Evolutionary conservation across 2,113 vertebrate species (phyloP).

Genomic region (Aspidoscelis tigris): DNA sequence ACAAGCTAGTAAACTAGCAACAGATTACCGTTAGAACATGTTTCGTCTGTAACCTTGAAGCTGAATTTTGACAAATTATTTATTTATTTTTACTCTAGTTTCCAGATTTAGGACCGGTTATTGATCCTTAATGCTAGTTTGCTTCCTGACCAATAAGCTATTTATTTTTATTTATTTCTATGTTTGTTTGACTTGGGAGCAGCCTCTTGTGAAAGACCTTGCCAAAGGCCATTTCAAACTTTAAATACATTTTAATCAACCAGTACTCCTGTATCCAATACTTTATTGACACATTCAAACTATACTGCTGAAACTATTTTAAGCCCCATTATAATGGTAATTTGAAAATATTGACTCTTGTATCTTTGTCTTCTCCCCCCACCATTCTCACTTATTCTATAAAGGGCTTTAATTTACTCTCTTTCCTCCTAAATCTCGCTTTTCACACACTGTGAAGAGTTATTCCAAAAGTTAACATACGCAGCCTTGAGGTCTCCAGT

Average conservation of each 20-base stretch:
- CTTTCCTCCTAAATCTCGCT: not conserved
- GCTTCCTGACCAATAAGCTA: not conserved
- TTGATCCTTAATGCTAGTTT: conserved; percentile 14
- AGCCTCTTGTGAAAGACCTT: conserved; percentile 9
- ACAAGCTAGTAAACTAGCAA: not conserved
- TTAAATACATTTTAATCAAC: conserved; percentile 31
- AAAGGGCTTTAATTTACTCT: conserved; percentile 10
- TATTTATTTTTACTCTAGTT: not conserved
- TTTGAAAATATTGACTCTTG: conserved; percentile 38
- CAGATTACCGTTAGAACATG: not conserved
- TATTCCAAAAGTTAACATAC: conserved; percentile 18
- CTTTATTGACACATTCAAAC: conserved; percentile 23
- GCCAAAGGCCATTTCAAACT: conserved; percentile 17
- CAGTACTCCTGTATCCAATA: conserved; percentile 11
- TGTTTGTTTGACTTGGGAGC: not conserved
- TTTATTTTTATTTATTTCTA: not conserved
- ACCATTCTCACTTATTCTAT: not conserved
- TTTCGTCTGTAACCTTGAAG: not conserved
- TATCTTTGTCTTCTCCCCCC: not conserved
- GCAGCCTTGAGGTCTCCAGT: not conserved
- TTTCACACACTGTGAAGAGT: conserved; percentile 8
- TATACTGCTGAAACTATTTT: conserved; percentile 13
- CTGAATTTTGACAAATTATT: not conserved
- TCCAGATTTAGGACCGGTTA: not conserved
- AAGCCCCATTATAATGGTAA: conserved; percentile 39